Evolutionary conservation across 2,797 vertebrate genomes (phyloP).

Genomic region (Aeoliscus strigatus): DNA sequence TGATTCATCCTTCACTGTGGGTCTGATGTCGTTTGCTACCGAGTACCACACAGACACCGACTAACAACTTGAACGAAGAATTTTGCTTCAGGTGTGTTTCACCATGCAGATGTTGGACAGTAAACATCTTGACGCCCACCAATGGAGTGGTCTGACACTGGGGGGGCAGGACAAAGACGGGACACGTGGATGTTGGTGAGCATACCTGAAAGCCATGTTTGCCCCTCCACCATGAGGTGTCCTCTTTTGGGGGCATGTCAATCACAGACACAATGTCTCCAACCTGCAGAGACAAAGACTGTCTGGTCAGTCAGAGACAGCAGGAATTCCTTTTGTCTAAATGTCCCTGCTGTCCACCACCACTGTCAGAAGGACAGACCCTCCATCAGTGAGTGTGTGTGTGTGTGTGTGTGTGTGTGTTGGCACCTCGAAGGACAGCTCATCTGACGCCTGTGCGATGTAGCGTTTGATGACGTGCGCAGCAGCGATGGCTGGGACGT

Average conservation of each 20-base stretch:
- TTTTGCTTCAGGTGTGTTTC: too few relatives aligned
- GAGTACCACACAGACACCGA: too few relatives aligned
- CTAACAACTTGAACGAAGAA: too few relatives aligned
- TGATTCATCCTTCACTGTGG: too few relatives aligned
- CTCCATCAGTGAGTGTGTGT: constrained; percentile 5
- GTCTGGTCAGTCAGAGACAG: too few relatives aligned
- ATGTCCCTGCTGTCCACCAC: constrained; percentile 75
- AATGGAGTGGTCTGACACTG: too few relatives aligned
- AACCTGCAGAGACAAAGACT: constrained; percentile 73
- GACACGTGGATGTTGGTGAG: constrained; percentile 2
- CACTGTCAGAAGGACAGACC: not conserved
- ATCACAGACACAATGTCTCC: constrained; percentile 98
- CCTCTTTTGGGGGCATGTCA: constrained; percentile 98
- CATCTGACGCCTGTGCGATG: constrained; percentile 91
- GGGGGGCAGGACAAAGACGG: too few relatives aligned
- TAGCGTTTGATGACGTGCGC: constrained; percentile 98
- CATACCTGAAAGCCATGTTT: constrained; percentile 97
- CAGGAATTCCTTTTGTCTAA: not conserved
- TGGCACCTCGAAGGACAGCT: constrained; percentile 91
- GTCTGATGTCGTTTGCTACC: too few relatives aligned
- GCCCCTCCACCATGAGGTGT: constrained; percentile 98
- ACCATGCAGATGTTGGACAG: too few relatives aligned
- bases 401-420: not conserved
- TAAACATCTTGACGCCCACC: too few relatives aligned
- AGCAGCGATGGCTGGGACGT: constrained; percentile 95